Evolutionary conservation across 1,140 invertebrate species (phyloP), one percentile per base, ranked within the genome.

Genomic region (Drosophila miranda): DNA sequence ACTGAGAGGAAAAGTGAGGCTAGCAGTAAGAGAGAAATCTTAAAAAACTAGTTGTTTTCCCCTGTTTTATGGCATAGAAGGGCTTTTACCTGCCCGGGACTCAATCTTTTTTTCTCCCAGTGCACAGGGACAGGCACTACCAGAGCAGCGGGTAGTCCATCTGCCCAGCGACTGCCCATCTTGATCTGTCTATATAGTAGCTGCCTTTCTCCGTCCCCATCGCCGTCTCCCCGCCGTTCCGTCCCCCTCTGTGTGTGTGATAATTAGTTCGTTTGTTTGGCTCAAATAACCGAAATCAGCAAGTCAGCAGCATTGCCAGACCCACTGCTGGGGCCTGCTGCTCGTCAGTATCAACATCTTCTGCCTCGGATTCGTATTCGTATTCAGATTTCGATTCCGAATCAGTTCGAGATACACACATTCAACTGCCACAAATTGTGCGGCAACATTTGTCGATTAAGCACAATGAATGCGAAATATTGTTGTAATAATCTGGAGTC

Each of bases 251-350:
- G 11, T 68, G 46, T 86, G 73, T 66, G 80, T 67, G 78, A 81
- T 86, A 86, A 86, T 86, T 86, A 86, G 81, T 86, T 86, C 81
- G 81, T 86, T 86, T 86, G 81, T 87, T 86, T 84, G 73, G 55
- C 73, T 76, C 52, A 55, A 75, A 67, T 68, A 58, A 63, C 43
- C 64, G 56, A 79, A 83, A 76, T 86, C 80, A 77, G 77, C 68
- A 75, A 73, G 66, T 79, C 80, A 72, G 80, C 80, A 75, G 57
- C 44, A 48, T 8, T 42, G 26, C 16, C 42, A 51, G 52, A 55
- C 61, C 68, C 52, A 76, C 80, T 62, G 81, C 76, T 84, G 80
- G n/a, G 81, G 49, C 64, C 68, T 58, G 61, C 61, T 13, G 43
- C 61, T 68, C 61, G 55, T 68, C 62, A 67, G 59, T 67, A 72